A percentile compares a stretch with the other conserved stretches of the same genome.
Conservation (phyloP, 2,888 invertebrate genomes). For the Andrena dorsata region DNA sequence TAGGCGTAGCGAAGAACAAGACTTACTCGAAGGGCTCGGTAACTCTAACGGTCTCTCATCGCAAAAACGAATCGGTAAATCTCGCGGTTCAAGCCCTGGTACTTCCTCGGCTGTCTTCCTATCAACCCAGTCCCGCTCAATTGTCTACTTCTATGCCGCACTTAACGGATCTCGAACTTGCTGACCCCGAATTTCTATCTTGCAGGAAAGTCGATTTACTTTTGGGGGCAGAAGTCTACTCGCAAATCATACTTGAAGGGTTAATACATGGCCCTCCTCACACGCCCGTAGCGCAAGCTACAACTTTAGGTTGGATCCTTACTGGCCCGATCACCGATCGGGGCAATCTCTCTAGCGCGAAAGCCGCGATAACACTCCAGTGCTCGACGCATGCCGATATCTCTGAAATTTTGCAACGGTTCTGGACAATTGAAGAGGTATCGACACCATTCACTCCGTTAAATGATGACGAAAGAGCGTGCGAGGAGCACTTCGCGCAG, state of each 20-base stretch:
- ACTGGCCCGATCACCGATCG: background rate
- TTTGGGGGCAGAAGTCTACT: background rate
- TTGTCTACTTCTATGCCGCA: no score
- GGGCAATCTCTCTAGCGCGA: no score
- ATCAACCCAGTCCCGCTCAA: no score
- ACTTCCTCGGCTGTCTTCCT: no score
- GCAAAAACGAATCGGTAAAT: no score
- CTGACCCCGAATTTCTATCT: background rate
- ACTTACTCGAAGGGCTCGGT: no score
- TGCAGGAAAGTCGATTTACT: background rate
- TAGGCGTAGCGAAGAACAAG: no score
- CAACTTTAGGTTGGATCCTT: background rate
- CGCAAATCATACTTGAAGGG: background rate
- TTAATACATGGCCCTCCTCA: background rate
- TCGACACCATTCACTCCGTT: no score
- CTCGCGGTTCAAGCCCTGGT: no score
- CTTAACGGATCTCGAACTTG: no score
- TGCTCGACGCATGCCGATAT: background rate
- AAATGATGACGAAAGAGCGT: background rate
- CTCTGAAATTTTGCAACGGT: background rate
- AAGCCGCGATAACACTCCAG: background rate
- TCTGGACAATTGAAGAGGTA: background rate
- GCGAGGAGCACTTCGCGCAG: background rate
- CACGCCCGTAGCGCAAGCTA: background rate
- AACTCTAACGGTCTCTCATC: no score